These are phyloP conservation scores for Hyles lineata DNA, from an alignment of 2,888 invertebrate genomes.

Conservation along the genomic window DNA sequence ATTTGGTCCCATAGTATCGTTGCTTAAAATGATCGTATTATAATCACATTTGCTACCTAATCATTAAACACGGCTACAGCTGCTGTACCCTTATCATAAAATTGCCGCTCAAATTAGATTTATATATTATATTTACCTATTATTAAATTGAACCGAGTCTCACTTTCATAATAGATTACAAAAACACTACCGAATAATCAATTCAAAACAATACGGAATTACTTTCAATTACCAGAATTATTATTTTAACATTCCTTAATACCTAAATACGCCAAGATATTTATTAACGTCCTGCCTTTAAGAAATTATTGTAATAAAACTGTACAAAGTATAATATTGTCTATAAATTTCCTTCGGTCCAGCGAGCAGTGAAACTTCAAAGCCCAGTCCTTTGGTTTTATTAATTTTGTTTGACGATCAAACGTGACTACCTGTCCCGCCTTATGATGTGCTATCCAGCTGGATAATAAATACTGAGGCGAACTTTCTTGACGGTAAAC, in stretches of 20 bases:
- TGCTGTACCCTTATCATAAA: too few relatives aligned
- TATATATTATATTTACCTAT: too few relatives aligned
- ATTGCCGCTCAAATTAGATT: too few relatives aligned
- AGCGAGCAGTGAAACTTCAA: conserved; percentile 42
- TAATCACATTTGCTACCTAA: too few relatives aligned
- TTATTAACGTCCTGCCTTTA: not conserved
- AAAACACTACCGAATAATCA: not conserved
- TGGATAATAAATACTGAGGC: not conserved
- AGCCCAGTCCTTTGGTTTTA: conserved; percentile 37
- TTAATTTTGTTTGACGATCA: conserved; percentile 44
- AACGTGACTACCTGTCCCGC: not conserved
- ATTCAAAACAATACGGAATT: not conserved
- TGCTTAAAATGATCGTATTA: too few relatives aligned
- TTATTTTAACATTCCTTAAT: not conserved
- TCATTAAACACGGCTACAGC: too few relatives aligned
- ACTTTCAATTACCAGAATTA: not conserved
- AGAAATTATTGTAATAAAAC: not conserved
- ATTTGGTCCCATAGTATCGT: too few relatives aligned
- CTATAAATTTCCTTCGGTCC: conserved; percentile 34
- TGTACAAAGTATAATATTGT: conserved; percentile 22
- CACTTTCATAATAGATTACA: too few relatives aligned
- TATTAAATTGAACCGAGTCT: too few relatives aligned
- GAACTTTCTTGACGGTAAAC: not conserved
- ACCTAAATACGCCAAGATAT: not conserved
- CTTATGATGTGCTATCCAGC: not conserved